These are phyloP conservation scores for Rhizomys pruinosus DNA, from an alignment of 2,113 vertebrate genomes.

Conservation along the genomic window DNA sequence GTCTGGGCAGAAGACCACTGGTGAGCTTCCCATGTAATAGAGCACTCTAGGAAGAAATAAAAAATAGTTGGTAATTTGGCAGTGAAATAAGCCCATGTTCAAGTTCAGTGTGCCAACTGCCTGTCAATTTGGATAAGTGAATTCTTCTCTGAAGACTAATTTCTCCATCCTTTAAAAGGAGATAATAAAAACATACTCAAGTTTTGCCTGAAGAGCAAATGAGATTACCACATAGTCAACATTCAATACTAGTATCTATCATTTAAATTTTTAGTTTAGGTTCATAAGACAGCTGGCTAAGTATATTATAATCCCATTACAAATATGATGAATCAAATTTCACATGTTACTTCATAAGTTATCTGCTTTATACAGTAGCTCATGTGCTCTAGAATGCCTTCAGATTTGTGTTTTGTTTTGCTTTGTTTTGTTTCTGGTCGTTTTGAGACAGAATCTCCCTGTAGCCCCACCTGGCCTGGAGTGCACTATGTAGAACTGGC, in stretches of 20 bases:
- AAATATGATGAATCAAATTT: not conserved
- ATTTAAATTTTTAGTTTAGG: not conserved
- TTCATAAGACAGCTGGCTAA: not conserved
- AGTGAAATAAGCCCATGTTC: not conserved
- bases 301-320: not conserved
- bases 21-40: not conserved
- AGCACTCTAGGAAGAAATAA: not conserved
- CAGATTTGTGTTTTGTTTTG: too few species aligned
- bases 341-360: not conserved
- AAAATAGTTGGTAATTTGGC: not conserved
- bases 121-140: not conserved
- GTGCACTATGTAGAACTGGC: too few species aligned
- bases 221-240: not conserved
- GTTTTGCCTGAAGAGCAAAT: not conserved
- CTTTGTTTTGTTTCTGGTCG: too few species aligned
- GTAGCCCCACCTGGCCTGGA: too few species aligned
- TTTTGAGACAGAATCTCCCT: too few species aligned
- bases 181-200: not conserved
- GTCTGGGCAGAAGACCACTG: not conserved
- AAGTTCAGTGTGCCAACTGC: not conserved
- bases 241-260: not conserved
- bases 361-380: not conserved
- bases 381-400: not conserved
- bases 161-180: not conserved
- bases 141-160: not conserved